phyloP scores from a whole-genome alignment of 53 echinoderm and acorn worm species.

The Temnopleurus reevesii region DNA sequence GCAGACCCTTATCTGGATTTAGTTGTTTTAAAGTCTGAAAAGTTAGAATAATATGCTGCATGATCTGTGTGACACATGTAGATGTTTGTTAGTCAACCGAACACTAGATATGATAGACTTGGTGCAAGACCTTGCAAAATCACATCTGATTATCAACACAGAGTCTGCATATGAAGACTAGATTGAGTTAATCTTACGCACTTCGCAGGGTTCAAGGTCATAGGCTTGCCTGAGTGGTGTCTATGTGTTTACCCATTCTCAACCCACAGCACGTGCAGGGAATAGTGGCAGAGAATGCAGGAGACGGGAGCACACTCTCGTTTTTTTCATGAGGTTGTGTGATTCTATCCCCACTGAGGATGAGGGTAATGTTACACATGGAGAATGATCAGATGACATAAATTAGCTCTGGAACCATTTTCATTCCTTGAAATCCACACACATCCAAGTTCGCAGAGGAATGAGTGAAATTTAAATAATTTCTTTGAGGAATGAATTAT shows the following conservation, averaged over 20 bases:
- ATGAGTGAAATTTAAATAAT: neutral
- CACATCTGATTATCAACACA: too few relatives aligned
- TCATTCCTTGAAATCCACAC: neutral
- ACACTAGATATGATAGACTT: too few relatives aligned
- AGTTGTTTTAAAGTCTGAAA: too few relatives aligned
- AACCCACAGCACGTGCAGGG: neutral
- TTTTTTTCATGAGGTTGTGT: neutral
- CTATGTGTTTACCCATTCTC: constrained; percentile 29
- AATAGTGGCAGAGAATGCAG: neutral
- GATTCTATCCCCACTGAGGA: neutral
- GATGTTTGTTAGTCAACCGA: too few relatives aligned
- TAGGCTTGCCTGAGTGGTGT: constrained; percentile 8
- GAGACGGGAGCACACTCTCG: neutral
- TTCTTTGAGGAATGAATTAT: neutral
- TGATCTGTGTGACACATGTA: too few relatives aligned
- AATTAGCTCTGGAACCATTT: neutral
- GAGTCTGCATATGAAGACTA: too few relatives aligned
- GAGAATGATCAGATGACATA: neutral
- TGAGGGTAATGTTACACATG: neutral
- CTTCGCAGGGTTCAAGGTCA: constrained; percentile 24
- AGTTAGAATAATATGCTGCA: too few relatives aligned
- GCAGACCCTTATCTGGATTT: too few relatives aligned
- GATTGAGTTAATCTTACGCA: neutral
- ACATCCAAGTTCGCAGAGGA: neutral
- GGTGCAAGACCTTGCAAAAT: too few relatives aligned